Conservation (phyloP, 2,888 invertebrate genomes). For the Clitarchus hookeri region DNA sequence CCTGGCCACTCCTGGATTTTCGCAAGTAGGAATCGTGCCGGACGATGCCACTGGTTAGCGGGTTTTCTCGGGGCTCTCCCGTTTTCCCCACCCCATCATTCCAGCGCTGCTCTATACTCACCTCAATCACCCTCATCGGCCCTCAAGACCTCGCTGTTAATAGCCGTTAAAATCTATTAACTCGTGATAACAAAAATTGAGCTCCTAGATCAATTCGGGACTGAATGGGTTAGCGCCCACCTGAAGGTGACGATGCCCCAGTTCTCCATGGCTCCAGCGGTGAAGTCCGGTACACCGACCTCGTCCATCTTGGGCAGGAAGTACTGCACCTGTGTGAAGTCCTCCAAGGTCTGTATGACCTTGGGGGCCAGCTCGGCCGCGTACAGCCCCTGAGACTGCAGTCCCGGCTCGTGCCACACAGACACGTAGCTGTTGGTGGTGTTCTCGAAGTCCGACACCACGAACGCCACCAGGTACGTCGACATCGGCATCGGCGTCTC, state of each 20-base stretch:
- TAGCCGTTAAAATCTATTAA: no score
- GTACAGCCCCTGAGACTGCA: conserved; percentile 51
- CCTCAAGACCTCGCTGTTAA: no score
- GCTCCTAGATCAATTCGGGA: no score
- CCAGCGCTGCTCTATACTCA: no score
- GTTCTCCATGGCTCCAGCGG: conserved; percentile 64
- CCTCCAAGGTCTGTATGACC: conserved; percentile 44
- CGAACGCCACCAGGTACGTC: conserved; percentile 61
- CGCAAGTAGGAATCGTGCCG: no score
- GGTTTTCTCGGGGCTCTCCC: no score
- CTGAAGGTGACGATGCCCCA: conserved; percentile 81
- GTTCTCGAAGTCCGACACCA: conserved; percentile 46
- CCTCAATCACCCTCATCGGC: no score
- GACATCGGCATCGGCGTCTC: conserved; percentile 65
- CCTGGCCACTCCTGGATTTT: no score
- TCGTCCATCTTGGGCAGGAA: conserved; percentile 57
- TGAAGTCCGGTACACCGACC: conserved; percentile 49
- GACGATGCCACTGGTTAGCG: no score
- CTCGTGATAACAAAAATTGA: no score
- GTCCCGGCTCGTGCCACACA: conserved; percentile 35
- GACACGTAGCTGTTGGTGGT: conserved; percentile 40
- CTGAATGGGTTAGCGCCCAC: conserved; percentile 50
- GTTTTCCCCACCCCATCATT: no score
- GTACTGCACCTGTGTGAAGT: conserved; percentile 55
- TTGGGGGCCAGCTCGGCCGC: conserved; percentile 56